A percentile compares a stretch with the other conserved stretches of the same genome.
Conservation (phyloP, 2,888 invertebrate genomes). For the Lepidocyrtoides sp. region DNA sequence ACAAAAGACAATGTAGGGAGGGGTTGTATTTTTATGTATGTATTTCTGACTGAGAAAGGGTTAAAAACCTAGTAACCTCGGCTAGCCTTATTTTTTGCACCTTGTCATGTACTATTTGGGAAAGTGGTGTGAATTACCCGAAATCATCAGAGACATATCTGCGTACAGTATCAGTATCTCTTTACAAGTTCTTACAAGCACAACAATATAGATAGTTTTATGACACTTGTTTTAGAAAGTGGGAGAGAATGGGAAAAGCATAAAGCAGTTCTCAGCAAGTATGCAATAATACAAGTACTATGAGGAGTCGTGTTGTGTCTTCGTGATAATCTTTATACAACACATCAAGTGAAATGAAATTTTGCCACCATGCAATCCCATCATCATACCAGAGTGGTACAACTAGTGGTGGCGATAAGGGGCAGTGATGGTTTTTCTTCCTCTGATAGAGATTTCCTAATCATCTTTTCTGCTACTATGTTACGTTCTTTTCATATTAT, state of each 20-base stretch:
- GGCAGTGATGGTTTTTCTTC: not conserved
- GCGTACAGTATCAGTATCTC: not conserved
- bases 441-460: not conserved
- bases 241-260: not conserved
- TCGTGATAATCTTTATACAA: constrained; percentile 9
- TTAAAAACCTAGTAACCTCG: constrained; percentile 26
- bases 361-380: not conserved
- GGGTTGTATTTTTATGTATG: not conserved
- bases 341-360: constrained; percentile 9
- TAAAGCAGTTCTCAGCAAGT: no score
- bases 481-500: constrained; percentile 2
- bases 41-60: not conserved
- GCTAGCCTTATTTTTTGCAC: constrained; percentile 10
- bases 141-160: not conserved
- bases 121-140: constrained; percentile 8
- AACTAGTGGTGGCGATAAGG: not conserved
- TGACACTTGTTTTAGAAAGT: not conserved
- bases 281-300: no score
- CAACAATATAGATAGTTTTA: not conserved
- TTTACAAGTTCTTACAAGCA: no score
- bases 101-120: not conserved
- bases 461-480: constrained; percentile 13
- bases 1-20: not conserved
- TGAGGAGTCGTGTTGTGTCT: constrained; percentile 11
- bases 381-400: not conserved